Evolutionary conservation across 1,140 invertebrate genomes (phyloP).

Genomic region (Drosophila guanche): DNA sequence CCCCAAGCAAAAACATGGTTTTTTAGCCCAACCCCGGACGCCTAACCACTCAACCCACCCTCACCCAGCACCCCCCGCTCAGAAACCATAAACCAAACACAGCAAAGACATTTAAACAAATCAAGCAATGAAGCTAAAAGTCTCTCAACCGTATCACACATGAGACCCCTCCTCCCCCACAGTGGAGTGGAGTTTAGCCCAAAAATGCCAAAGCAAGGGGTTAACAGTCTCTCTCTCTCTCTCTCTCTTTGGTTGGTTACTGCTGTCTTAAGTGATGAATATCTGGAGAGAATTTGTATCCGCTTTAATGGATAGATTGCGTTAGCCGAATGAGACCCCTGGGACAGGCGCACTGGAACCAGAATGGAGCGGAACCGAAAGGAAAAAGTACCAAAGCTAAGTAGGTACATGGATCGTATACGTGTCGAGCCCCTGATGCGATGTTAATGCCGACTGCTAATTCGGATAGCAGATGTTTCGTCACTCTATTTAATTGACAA

Average conservation of each 20-base stretch:
- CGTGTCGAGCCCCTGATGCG: neutral
- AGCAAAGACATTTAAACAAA: conserved; percentile 81
- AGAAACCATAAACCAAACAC: conserved; percentile 80
- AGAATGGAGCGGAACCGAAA: too few relatives aligned
- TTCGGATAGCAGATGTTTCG: conserved; percentile 46
- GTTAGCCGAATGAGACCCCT: conserved; percentile 36
- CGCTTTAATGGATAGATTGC: conserved; percentile 50
- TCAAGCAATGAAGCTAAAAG: conserved; percentile 80
- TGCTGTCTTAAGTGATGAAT: conserved; percentile 74
- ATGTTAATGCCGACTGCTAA: conserved; percentile 26
- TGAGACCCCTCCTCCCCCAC: conserved; percentile 32
- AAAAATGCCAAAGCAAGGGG: conserved; percentile 54
- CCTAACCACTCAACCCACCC: conserved; percentile 34
- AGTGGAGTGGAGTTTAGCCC: conserved; percentile 58
- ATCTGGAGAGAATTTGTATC: conserved; percentile 53
- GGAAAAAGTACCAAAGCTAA: neutral
- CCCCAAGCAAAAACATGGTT: conserved; percentile 75
- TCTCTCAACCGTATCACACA: conserved; percentile 76
- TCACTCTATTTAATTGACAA: conserved; percentile 42
- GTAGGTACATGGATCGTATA: conserved; percentile 8
- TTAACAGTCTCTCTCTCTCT: conserved; percentile 8
- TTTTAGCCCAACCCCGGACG: conserved; percentile 45
- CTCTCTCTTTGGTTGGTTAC: conserved; percentile 13
- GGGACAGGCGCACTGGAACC: conserved; percentile 9
- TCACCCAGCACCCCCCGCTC: neutral